Conservation (phyloP, 2,797 vertebrate species). For the Tinamus major region DNA sequence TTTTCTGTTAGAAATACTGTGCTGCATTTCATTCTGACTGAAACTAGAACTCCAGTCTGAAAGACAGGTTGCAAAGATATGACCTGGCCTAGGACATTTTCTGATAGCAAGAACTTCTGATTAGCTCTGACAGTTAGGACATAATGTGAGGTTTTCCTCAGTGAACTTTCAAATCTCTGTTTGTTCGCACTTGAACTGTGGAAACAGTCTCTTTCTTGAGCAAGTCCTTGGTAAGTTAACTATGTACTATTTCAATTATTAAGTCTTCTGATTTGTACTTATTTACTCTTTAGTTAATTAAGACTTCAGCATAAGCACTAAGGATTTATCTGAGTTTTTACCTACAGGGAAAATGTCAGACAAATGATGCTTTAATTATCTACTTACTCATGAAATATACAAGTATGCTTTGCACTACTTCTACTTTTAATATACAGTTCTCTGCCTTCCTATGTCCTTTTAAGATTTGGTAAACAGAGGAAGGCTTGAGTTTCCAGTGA, state of each 20-base stretch:
- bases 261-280: neutral
- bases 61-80: neutral
- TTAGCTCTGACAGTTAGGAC: neutral
- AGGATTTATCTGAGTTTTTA: neutral
- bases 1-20: rapidly evolving
- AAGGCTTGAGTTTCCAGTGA: slow-evolving; percentile 16
- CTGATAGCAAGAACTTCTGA: neutral
- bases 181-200: neutral
- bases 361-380: neutral
- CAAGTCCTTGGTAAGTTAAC: neutral
- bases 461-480: neutral
- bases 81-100: neutral
- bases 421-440: neutral
- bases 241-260: neutral
- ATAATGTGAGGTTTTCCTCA: neutral
- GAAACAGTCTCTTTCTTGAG: neutral
- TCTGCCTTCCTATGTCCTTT: neutral
- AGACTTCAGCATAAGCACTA: neutral
- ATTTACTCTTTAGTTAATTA: neutral
- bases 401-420: neutral
- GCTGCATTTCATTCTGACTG: neutral
- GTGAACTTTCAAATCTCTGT: rapidly evolving
- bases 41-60: neutral
- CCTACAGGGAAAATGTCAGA: neutral
- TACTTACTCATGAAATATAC: neutral